These are phyloP conservation scores for Crotalus tigris DNA, from an alignment of 2,113 vertebrate genomes.

Conservation along the genomic window DNA sequence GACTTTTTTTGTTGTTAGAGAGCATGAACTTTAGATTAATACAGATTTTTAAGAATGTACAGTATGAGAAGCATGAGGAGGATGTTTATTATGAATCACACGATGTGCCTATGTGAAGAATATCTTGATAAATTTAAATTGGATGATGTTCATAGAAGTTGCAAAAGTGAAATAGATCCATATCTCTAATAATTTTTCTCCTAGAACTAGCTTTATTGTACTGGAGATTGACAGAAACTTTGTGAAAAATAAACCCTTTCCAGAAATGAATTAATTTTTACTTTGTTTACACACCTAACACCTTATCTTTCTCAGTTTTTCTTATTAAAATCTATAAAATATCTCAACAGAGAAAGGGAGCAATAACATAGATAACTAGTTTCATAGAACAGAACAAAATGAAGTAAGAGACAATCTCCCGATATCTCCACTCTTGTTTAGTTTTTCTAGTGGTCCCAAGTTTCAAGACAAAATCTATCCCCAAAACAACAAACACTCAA, in stretches of 20 bases:
- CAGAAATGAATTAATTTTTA: not conserved
- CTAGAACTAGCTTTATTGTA: not conserved
- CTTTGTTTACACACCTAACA: not conserved
- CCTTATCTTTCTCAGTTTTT: not conserved
- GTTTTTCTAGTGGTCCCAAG: not conserved
- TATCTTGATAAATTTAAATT: not conserved
- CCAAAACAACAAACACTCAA: not conserved
- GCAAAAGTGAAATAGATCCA: not conserved
- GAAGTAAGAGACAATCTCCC: not conserved
- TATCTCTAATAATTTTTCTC: not conserved
- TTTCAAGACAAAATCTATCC: not conserved
- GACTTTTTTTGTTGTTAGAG: not conserved
- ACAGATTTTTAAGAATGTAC: not conserved
- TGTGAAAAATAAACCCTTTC: not conserved
- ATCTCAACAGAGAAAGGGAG: not conserved
- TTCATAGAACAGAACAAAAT: not conserved
- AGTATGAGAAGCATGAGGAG: not conserved
- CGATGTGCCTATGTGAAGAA: not conserved
- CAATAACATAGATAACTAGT: not conserved
- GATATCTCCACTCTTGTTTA: not conserved
- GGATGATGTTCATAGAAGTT: not conserved
- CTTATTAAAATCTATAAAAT: not conserved
- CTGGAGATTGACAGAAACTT: not conserved
- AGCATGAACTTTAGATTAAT: not conserved
- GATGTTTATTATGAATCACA: not conserved